Evolutionary conservation across 2,888 invertebrate species (phyloP).

Genomic region (Chaetoderma sp.): DNA sequence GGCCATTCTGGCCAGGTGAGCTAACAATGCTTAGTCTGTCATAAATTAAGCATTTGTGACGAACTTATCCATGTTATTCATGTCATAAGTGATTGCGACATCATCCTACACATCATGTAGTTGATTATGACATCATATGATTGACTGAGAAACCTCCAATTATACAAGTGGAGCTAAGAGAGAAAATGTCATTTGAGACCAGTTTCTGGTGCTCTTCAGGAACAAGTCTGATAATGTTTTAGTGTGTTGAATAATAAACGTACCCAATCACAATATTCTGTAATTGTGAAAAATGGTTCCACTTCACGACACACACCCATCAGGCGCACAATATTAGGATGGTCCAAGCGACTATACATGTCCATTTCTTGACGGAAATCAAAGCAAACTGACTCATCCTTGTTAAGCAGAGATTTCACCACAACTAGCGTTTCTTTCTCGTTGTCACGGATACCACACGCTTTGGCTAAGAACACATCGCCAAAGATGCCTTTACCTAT

Average conservation of each 20-base stretch:
- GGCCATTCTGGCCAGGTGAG: too few species aligned
- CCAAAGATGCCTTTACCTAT: constrained; percentile 91
- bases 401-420: constrained; percentile 65
- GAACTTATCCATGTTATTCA: too few species aligned
- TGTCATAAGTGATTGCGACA: too few species aligned
- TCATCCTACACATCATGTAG: too few species aligned
- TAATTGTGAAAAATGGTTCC: constrained; percentile 88
- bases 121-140: too few species aligned
- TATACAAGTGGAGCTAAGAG: too few species aligned
- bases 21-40: too few species aligned
- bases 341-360: constrained; percentile 84
- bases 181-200: too few species aligned
- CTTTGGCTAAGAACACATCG: constrained; percentile 85
- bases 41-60: too few species aligned
- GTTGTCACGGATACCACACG: constrained; percentile 70
- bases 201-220: too few species aligned
- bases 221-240: background rate
- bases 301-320: constrained; percentile 80
- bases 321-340: constrained; percentile 82
- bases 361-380: constrained; percentile 93
- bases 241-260: constrained; percentile 52
- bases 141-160: too few species aligned
- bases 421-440: constrained; percentile 64
- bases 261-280: constrained; percentile 95
- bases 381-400: constrained; percentile 58